Conservation (phyloP, 1,140 invertebrate genomes). For the Planococcus citri region DNA sequence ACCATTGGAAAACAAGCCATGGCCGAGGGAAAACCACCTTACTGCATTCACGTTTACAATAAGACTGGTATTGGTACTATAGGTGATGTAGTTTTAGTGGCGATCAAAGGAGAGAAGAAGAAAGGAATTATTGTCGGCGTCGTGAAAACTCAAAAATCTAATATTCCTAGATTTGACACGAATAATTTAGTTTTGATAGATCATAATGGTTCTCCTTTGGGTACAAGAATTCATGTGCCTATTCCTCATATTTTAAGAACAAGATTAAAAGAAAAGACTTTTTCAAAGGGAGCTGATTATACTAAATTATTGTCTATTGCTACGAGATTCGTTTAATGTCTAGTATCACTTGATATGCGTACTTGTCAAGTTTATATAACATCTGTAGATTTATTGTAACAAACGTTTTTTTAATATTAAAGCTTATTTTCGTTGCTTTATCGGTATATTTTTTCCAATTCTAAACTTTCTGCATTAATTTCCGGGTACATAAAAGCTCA, state of each 20-base stretch:
- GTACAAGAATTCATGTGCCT: conserved; percentile 86
- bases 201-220: conserved; percentile 82
- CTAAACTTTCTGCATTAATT: too few relatives aligned
- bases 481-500: too few relatives aligned
- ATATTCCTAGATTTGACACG: conserved; percentile 85
- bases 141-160: conserved; percentile 66
- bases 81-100: conserved; percentile 82
- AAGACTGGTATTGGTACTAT: conserved; percentile 51
- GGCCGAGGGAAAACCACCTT: conserved; percentile 81
- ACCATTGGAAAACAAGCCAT: conserved; percentile 86
- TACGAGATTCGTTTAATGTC: conserved; percentile 71
- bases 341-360: too few relatives aligned
- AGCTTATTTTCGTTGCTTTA: too few relatives aligned
- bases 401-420: too few relatives aligned
- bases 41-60: conserved; percentile 79
- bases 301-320: conserved; percentile 90
- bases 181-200: conserved; percentile 96
- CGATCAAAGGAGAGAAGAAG: conserved; percentile 93
- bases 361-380: too few relatives aligned
- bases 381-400: too few relatives aligned
- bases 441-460: too few relatives aligned
- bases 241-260: conserved; percentile 85
- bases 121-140: conserved; percentile 89
- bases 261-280: conserved; percentile 67
- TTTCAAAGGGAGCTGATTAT: conserved; percentile 78